phyloP scores from a whole-genome alignment of 2,113 vertebrate genomes.

The Otis tarda region DNA sequence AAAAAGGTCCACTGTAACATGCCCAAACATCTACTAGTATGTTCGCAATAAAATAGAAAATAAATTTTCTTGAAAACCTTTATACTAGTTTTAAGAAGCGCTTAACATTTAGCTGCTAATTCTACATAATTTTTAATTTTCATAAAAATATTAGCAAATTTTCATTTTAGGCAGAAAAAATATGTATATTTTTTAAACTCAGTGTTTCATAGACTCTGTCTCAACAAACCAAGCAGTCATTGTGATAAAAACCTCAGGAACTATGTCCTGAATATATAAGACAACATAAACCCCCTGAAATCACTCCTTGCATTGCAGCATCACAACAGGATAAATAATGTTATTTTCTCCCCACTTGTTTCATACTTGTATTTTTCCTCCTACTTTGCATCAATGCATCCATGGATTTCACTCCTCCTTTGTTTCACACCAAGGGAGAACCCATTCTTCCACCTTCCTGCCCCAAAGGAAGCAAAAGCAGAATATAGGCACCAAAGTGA shows the following conservation, averaged over 20 bases:
- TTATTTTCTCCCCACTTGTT: neutral
- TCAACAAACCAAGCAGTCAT: neutral
- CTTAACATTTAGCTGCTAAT: neutral
- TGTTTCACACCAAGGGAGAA: neutral
- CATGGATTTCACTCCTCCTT: neutral
- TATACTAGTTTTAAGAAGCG: neutral
- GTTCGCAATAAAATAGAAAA: neutral
- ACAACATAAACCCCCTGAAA: neutral
- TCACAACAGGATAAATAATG: neutral
- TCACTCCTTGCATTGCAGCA: neutral
- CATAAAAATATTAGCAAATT: neutral
- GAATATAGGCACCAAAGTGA: too few species aligned
- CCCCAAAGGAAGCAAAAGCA: neutral
- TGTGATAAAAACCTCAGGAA: neutral
- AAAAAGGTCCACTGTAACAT: neutral
- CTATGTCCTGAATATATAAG: neutral
- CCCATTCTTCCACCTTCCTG: neutral
- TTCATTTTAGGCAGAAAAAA: neutral
- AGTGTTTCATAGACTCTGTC: neutral
- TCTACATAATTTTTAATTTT: neutral
- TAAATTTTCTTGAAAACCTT: neutral
- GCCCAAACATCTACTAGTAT: neutral
- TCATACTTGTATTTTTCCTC: neutral
- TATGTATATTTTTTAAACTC: neutral
- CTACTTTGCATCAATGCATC: neutral